Conservation (phyloP, 2,797 vertebrate genomes). For the Atherinosoma microstoma region DNA sequence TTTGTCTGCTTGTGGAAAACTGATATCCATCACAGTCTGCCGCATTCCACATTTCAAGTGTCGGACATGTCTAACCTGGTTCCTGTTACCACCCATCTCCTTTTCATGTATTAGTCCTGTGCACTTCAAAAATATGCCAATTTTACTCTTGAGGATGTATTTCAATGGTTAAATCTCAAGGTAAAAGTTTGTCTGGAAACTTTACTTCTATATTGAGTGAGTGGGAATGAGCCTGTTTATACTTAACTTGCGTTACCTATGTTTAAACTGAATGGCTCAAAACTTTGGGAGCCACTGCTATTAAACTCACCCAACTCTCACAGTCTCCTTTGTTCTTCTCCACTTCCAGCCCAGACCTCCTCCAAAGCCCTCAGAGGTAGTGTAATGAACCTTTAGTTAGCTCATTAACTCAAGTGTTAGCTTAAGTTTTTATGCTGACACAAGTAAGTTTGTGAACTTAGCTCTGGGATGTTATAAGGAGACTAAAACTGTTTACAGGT, state of each 20-base stretch:
- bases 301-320: too few relatives aligned
- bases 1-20: not conserved
- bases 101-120: not conserved
- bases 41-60: not conserved
- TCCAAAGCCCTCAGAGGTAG: conserved; percentile 61
- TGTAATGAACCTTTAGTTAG: not conserved
- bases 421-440: not conserved
- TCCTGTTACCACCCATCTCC: not conserved
- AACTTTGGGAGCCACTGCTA: too few relatives aligned
- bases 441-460: too few relatives aligned
- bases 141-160: too few relatives aligned
- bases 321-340: not conserved
- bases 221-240: too few relatives aligned
- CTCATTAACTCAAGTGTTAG: not conserved
- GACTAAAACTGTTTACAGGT: conserved; percentile 34
- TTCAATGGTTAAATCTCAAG: not conserved
- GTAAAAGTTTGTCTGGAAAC: not conserved
- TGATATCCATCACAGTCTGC: not conserved
- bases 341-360: conserved; percentile 50
- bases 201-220: too few relatives aligned
- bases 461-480: not conserved
- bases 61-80: not conserved
- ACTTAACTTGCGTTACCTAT: too few relatives aligned
- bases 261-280: not conserved
- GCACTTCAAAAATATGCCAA: not conserved